These are phyloP conservation scores for Cinclus mexicanus DNA, from an alignment of 2,113 vertebrate genomes.

Conservation along the genomic window DNA sequence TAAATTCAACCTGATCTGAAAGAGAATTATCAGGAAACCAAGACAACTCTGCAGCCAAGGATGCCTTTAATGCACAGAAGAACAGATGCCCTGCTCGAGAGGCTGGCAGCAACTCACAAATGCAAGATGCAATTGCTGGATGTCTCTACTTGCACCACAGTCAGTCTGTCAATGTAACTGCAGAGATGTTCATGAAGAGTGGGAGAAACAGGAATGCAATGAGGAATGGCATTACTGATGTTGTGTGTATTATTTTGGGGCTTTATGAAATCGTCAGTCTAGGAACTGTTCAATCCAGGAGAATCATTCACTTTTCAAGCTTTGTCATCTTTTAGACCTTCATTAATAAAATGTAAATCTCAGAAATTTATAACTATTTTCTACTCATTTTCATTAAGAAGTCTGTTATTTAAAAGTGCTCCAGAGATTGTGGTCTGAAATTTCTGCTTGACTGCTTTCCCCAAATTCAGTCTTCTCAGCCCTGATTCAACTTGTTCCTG, in stretches of 20 bases:
- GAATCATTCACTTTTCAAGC: background rate
- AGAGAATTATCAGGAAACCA: background rate
- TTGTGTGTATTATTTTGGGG: background rate
- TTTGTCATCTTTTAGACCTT: background rate
- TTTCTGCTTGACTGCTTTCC: background rate
- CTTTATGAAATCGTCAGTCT: background rate
- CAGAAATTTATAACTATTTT: background rate
- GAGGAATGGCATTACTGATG: background rate
- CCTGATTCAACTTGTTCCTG: background rate
- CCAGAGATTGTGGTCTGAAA: background rate
- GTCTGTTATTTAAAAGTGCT: background rate
- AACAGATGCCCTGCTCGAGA: rapidly evolving
- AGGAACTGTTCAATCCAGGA: background rate
- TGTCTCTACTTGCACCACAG: background rate
- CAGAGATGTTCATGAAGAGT: background rate
- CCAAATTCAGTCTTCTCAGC: background rate
- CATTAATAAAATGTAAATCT: background rate
- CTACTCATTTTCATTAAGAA: background rate
- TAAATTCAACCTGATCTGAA: background rate
- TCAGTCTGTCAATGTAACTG: background rate
- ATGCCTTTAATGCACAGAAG: background rate
- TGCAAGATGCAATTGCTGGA: background rate
- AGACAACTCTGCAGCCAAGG: background rate
- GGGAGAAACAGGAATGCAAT: background rate
- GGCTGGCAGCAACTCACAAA: background rate